phyloP scores from a whole-genome alignment of 2,888 invertebrate genomes.

The Elysia crispata region DNA sequence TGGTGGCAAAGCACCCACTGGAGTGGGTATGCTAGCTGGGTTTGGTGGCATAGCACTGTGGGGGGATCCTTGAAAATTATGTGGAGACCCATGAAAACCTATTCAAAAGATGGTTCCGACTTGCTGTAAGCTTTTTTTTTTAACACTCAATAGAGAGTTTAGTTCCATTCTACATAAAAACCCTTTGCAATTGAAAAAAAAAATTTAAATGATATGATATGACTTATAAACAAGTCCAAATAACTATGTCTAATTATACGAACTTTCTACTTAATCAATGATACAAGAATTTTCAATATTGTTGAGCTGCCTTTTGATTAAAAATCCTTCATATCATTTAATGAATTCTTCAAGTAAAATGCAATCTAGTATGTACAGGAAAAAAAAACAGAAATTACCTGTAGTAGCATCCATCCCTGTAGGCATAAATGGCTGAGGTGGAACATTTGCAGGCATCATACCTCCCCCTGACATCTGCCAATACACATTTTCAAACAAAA shows the following conservation, averaged over 20 bases:
- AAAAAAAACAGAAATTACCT: constrained; percentile 31
- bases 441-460: constrained; percentile 56
- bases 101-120: constrained; percentile 53
- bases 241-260: no score
- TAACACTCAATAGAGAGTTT: no score
- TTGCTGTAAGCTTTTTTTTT: constrained; percentile 41
- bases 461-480: constrained; percentile 38
- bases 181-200: no score
- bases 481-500: not conserved
- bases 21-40: constrained; percentile 57
- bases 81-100: constrained; percentile 53
- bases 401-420: constrained; percentile 54
- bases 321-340: no score
- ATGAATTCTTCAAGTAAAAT: no score
- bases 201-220: no score
- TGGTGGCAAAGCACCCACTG: constrained; percentile 54
- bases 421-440: constrained; percentile 56
- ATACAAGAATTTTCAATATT: no score
- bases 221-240: no score
- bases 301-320: no score
- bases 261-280: no score
- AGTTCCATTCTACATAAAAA: no score
- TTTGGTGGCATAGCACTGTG: constrained; percentile 53
- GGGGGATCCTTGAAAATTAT: constrained; percentile 49
- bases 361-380: no score